Percentiles rank a stretch among this genome's conserved stretches.
phyloP scores from a whole-genome alignment of 2,888 invertebrate genomes.

The Lepas anatifera region DNA sequence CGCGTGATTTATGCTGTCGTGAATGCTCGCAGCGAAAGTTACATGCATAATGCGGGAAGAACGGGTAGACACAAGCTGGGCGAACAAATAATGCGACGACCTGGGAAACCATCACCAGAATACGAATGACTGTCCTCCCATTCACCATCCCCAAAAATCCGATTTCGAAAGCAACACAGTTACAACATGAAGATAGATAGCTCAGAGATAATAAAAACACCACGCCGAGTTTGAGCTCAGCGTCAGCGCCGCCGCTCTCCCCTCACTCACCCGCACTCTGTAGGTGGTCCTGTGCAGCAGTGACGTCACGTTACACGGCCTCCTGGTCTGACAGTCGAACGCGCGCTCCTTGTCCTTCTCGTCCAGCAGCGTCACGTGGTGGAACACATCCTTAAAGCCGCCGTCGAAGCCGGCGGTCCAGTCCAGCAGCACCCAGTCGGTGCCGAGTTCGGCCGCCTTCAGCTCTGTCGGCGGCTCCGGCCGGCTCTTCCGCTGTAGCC shows the following conservation, averaged over 20 bases:
- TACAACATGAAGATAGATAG: too few relatives aligned
- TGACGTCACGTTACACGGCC: slow-evolving; percentile 76
- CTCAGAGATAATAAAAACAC: too few relatives aligned
- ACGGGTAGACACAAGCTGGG: too few relatives aligned
- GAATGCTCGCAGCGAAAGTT: too few relatives aligned
- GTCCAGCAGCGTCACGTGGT: slow-evolving; percentile 11
- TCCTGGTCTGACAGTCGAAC: slow-evolving; percentile 62
- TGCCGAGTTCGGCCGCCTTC: slow-evolving; percentile 57
- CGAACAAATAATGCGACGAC: too few relatives aligned
- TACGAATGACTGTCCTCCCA: too few relatives aligned
- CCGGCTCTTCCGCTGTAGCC: slow-evolving; percentile 70
- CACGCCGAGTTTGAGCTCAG: background rate
- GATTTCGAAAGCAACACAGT: too few relatives aligned
- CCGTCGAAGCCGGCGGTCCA: slow-evolving; percentile 90
- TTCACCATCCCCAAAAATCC: too few relatives aligned
- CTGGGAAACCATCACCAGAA: too few relatives aligned
- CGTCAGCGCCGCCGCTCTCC: background rate
- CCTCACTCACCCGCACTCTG: background rate
- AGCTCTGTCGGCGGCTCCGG: slow-evolving; percentile 70
- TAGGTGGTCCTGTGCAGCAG: slow-evolving; percentile 78
- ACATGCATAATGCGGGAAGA: too few relatives aligned
- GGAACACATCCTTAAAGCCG: slow-evolving; percentile 45
- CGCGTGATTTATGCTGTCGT: too few relatives aligned
- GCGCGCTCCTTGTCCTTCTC: slow-evolving; percentile 53
- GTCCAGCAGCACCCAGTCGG: slow-evolving; percentile 60